phyloP scores from a whole-genome alignment of 2,888 invertebrate species.

The Mythimna lalbum region DNA sequence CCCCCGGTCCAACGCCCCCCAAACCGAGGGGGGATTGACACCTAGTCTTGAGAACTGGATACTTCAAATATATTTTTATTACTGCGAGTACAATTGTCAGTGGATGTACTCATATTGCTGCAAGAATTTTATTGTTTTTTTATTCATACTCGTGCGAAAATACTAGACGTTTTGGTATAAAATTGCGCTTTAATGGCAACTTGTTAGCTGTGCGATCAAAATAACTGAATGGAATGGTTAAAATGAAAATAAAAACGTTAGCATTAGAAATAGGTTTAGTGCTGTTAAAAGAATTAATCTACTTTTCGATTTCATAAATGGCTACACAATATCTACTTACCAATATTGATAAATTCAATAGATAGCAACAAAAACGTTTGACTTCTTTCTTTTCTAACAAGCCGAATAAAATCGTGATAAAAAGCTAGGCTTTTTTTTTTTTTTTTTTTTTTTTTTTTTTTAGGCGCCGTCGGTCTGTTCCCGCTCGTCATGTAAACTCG shows the following conservation, averaged over 20 bases:
- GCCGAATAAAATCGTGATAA: slow-evolving; percentile 4
- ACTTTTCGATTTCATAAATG: background rate
- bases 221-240: background rate
- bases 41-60: slow-evolving; percentile 24
- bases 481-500: too few species aligned
- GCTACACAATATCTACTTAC: background rate
- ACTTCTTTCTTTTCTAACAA: background rate
- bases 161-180: slow-evolving; percentile 6
- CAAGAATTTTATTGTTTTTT: slow-evolving; percentile 28
- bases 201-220: background rate
- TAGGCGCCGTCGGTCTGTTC: too few species aligned
- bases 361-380: background rate
- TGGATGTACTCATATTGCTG: slow-evolving; percentile 12
- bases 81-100: slow-evolving; percentile 7
- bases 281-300: background rate
- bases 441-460: too few species aligned
- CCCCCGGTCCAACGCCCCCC: slow-evolving; percentile 57
- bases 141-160: slow-evolving; percentile 6
- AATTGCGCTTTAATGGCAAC: slow-evolving; percentile 2
- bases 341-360: background rate
- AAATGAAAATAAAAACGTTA: background rate
- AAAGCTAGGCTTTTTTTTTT: background rate
- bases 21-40: slow-evolving; percentile 46
- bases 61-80: slow-evolving; percentile 33
- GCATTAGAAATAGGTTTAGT: background rate